These are phyloP conservation scores for Phanerotoma sp. DNA, from an alignment of 2,888 invertebrate genomes.

Conservation along the genomic window DNA sequence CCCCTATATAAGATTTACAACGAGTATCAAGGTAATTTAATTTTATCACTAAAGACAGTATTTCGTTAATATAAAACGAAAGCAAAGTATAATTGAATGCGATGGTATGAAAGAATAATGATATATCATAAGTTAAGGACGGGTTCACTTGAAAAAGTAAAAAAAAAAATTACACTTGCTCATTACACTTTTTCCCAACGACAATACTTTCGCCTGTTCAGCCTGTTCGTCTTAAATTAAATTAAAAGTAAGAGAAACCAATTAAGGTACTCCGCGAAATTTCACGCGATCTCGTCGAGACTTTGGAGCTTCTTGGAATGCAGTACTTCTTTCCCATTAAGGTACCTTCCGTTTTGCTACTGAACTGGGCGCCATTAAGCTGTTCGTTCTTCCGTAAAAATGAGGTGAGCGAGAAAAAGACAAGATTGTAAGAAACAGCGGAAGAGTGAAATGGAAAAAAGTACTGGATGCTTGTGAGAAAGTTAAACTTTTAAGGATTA, in stretches of 20 bases:
- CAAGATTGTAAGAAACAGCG: conserved; percentile 20
- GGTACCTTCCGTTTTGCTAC: conserved; percentile 49
- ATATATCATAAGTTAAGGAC: too few relatives aligned
- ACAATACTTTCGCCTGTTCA: neutral
- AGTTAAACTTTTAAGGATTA: conserved; percentile 19
- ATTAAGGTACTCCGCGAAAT: conserved; percentile 40
- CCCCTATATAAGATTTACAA: too few relatives aligned
- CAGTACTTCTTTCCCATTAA: conserved; percentile 51
- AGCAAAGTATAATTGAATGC: too few relatives aligned
- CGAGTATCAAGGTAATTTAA: too few relatives aligned
- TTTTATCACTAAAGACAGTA: too few relatives aligned
- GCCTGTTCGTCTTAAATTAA: conserved; percentile 34
- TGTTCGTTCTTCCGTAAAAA: conserved; percentile 52
- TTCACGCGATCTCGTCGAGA: conserved; percentile 36
- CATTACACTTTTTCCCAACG: neutral
- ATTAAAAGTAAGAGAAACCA: conserved; percentile 45
- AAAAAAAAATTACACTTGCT: too few relatives aligned
- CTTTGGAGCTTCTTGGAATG: conserved; percentile 40
- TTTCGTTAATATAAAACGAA: too few relatives aligned
- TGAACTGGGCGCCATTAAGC: conserved; percentile 52
- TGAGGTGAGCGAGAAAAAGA: conserved; percentile 35
- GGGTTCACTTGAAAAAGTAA: too few relatives aligned
- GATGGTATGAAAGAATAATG: too few relatives aligned
- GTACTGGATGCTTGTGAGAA: conserved; percentile 1
- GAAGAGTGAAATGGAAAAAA: conserved; percentile 13